Conservation (phyloP, 2,888 invertebrate species). For the Synanthedon vespiformis region DNA sequence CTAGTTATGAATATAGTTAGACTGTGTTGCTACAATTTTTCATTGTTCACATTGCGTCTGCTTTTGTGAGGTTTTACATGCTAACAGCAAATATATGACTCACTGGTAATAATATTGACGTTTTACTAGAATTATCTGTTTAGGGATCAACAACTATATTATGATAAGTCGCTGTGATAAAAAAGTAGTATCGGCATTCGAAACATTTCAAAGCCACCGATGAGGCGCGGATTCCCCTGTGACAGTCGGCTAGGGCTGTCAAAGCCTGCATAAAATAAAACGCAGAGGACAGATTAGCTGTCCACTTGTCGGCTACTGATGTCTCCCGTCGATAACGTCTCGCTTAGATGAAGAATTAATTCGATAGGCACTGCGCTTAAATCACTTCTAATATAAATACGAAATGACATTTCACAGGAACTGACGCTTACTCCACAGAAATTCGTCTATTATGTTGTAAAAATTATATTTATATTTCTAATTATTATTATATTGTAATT, state of each 20-base stretch:
- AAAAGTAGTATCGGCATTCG: not conserved
- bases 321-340: constrained; percentile 44
- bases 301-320: constrained; percentile 27
- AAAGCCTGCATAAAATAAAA: constrained; percentile 30
- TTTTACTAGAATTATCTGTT: too few relatives aligned
- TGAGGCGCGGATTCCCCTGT: constrained; percentile 6
- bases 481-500: too few relatives aligned
- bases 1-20: too few relatives aligned
- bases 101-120: too few relatives aligned
- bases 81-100: too few relatives aligned
- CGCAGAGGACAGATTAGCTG: constrained; percentile 35
- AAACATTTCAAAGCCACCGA: not conserved
- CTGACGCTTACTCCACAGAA: not conserved
- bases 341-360: constrained; percentile 50
- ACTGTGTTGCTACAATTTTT: too few relatives aligned
- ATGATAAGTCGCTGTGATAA: not conserved
- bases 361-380: constrained; percentile 43
- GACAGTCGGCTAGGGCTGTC: constrained; percentile 23
- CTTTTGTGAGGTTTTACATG: too few relatives aligned
- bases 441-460: too few relatives aligned
- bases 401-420: constrained; percentile 26
- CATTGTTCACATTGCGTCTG: too few relatives aligned
- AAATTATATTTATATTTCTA: too few relatives aligned
- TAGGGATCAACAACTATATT: too few relatives aligned
- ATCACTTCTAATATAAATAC: constrained; percentile 32